Base-by-base conservation (phyloP, 2,113 vertebrate species). In the Vidua chalybeata region DNA sequence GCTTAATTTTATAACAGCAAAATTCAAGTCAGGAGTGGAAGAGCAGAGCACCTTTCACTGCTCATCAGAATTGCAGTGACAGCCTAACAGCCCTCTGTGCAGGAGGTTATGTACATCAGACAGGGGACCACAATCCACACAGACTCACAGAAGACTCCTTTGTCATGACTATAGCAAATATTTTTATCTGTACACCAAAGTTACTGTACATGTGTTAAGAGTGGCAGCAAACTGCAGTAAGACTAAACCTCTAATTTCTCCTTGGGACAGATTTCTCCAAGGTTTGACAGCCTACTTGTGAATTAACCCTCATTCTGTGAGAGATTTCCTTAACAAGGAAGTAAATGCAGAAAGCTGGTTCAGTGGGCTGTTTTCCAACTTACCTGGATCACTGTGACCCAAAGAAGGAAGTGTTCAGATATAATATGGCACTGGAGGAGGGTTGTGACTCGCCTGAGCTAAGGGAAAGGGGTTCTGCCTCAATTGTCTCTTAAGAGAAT, bases 161-260 rank as follows among this genome's bases (percentile, higher is more conserved):
- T 2, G 1, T 24, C 58, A 11, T 51, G 16, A 54, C 71, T 84
- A 12, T 12, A 52, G 45, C 6, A 0, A 1, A 4, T 56, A 61
- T 61, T 83, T 87, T 69, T 67, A 21, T 45, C 20, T 48, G 16
- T 48, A 16, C 33, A 56, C 21, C 16, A 24, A 78, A 88, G 22
- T 78, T 66, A 28, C 49, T 82, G 35, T 27, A 33, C 8, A 2
- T 21, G 11, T 74, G 31, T 62, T 71, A 73, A 91, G 27, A 94
- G 28, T 49, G 43, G 11, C 48, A 81, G n/a, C 20, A 71, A 68
- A 54, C 7, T 56, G 10, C 41, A 51, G 4, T 54, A 67, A 84
- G 24, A 31, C 28, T 52, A 71, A 66, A 43, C 28, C 22, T 74
- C 37, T 75, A 13, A n/a, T 82, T 87, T 90, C 48, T 81, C 13